phyloP scores from a whole-genome alignment of 2,888 invertebrate species.

The Leptopilina myrica region DNA sequence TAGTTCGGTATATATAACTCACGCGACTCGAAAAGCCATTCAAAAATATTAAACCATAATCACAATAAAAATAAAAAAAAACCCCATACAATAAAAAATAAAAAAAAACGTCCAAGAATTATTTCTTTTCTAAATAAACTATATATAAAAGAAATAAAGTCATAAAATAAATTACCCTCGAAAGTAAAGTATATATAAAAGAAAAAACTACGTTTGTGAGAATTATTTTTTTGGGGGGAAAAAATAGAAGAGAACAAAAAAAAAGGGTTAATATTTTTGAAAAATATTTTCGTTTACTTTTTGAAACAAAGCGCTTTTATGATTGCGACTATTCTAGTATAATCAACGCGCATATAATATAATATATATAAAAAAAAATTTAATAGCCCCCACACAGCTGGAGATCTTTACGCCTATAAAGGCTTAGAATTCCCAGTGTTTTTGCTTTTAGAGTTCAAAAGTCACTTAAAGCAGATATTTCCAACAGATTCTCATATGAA shows the following conservation, averaged over 20 bases:
- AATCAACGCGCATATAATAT: background rate
- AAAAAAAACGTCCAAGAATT: no score
- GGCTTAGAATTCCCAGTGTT: background rate
- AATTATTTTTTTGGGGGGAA: no score
- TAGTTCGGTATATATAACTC: background rate
- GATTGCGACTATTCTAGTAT: background rate
- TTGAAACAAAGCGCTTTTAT: background rate
- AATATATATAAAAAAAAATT: no score
- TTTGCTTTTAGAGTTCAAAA: slow-evolving; percentile 5
- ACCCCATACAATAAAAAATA: no score
- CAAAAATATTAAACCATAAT: background rate
- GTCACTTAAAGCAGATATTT: background rate
- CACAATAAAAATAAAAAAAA: background rate
- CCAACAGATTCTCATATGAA: no score
- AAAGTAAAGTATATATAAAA: no score
- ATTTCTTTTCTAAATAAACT: no score
- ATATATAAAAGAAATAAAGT: no score
- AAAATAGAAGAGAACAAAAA: no score
- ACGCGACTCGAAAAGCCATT: background rate
- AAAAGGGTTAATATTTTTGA: background rate
- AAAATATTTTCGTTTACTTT: background rate
- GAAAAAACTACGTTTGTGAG: no score
- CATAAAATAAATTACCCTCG: no score
- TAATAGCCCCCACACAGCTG: background rate
- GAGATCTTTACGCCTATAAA: background rate